A percentile compares a stretch with the other conserved stretches of the same genome.
These are phyloP conservation scores for Rhea pennata DNA, from an alignment of 2,113 vertebrate species.

Conservation along the genomic window DNA sequence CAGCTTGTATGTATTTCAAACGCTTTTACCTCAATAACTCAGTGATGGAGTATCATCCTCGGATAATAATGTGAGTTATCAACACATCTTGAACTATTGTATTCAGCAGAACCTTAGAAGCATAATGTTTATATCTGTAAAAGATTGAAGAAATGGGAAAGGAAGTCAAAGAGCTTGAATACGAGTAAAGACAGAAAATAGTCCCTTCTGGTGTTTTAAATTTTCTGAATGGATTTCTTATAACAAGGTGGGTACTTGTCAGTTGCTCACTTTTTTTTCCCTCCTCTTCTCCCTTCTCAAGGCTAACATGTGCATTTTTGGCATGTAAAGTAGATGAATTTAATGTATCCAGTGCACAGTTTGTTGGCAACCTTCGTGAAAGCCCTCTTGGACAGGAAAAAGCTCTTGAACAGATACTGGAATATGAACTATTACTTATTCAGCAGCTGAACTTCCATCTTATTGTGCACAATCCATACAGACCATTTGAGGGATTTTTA, in stretches of 20 bases:
- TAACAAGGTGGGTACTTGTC: background rate
- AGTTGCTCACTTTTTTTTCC: background rate
- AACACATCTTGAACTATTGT: background rate
- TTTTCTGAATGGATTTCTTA: background rate
- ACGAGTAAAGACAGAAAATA: background rate
- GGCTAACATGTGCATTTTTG: slow-evolving; percentile 92
- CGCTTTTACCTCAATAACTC: slow-evolving; percentile 98
- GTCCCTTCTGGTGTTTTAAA: background rate
- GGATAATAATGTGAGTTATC: slow-evolving; percentile 93
- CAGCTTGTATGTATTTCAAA: slow-evolving; percentile 94
- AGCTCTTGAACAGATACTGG: slow-evolving; percentile 92
- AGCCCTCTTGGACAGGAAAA: slow-evolving; percentile 86
- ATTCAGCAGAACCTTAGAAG: fast-evolving
- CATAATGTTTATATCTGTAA: background rate
- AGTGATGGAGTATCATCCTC: slow-evolving; percentile 94
- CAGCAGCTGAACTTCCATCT: slow-evolving; percentile 97
- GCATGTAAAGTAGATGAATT: slow-evolving; percentile 99
- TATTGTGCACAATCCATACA: slow-evolving; percentile 94
- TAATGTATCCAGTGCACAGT: slow-evolving; percentile 94
- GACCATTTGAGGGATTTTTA: slow-evolving; percentile 94
- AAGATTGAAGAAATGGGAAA: background rate
- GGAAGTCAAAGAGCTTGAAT: background rate
- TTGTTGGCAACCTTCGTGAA: slow-evolving; percentile 94
- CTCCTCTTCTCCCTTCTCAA: slow-evolving; percentile 43
- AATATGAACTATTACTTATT: slow-evolving; percentile 93